Evolutionary conservation across 2,797 vertebrate genomes (phyloP), one percentile per base, ranked within the genome.

Genomic region (Lophotriccus pileatus): DNA sequence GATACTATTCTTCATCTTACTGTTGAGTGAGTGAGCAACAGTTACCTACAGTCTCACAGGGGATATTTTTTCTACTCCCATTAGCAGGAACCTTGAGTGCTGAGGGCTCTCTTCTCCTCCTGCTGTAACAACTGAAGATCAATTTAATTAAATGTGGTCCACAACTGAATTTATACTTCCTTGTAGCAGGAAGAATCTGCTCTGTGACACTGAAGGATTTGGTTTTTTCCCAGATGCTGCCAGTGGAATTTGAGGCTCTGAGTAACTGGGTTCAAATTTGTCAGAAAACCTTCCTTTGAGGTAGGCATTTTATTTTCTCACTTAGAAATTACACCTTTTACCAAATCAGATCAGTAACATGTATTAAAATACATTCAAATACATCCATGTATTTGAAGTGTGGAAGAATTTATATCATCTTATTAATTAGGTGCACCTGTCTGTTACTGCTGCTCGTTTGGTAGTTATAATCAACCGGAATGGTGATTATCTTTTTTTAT

Each of bases 131-230:
- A 74, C 8, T 83, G 89, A 85, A 85, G 67, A 80, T 82, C 84
- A 68, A 77, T 90, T 90, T 95, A 93, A 90, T 96, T 93, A 94
- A 92, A 79, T 76, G 47, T 60, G 27, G 16, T 89, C n/a, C 76
- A 47, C 78, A 84, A 62, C 85, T 86, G 83, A 90, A 82, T 96
- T 93, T 95, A 66, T 96, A 60, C 78, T 77, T 94, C 52, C 62
- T n/a, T 5, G 2, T 67, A 95, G 84, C 46, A 62, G 56, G 43
- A 89, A 87, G 60, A 84, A 56, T 68, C 41, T 89, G 73, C 43
- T 60, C 34, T 78, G 55, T 94, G 88, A 89, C 58, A 62, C 55
- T 84, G 72, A 93, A 91, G 75, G 73, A 85, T 95, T 93, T 93
- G 53, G n/a, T 34, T 91, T 88, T 90, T 84, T 91, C 76, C n/a